Evolutionary conservation across 2,797 vertebrate species (phyloP).

Genomic region (Typhlichthys subterraneus): DNA sequence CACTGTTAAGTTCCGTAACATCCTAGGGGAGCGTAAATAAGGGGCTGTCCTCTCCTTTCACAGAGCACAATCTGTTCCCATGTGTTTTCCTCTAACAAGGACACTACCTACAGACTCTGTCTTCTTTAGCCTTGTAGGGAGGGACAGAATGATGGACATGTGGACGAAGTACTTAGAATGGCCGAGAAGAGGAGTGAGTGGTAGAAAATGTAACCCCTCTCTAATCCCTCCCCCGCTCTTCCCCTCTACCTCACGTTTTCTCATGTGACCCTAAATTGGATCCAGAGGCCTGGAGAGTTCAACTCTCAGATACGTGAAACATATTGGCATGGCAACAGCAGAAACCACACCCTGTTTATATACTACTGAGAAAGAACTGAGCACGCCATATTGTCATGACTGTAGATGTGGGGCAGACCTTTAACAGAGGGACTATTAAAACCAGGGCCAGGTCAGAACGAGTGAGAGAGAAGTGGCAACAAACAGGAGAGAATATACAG

Average conservation of each 20-base stretch:
- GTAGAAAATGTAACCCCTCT: not conserved
- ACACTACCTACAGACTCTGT: slow-evolving; percentile 60
- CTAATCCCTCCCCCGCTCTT: no score
- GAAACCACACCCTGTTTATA: slow-evolving; percentile 21
- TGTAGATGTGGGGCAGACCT: no score
- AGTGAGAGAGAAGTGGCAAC: no score
- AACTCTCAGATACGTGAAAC: slow-evolving; percentile 2
- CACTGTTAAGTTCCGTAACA: slow-evolving; percentile 53
- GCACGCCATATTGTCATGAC: no score
- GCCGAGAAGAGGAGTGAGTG: slow-evolving; percentile 7
- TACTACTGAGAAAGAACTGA: slow-evolving; percentile 34
- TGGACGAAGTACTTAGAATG: slow-evolving; percentile 24
- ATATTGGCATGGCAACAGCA: slow-evolving; percentile 28
- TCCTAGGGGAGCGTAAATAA: slow-evolving; percentile 36
- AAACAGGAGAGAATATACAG: no score
- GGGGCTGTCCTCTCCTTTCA: slow-evolving; percentile 24
- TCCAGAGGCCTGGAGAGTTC: slow-evolving; percentile 3
- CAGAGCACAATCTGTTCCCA: slow-evolving; percentile 61
- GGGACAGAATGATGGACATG: slow-evolving; percentile 37
- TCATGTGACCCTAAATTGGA: slow-evolving; percentile 1
- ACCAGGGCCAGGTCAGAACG: no score
- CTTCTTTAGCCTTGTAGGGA: slow-evolving; percentile 71
- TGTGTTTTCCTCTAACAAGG: slow-evolving; percentile 67
- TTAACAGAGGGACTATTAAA: no score
- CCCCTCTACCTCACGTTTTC: not conserved